Conservation (phyloP, 23 tunicate species). For the Corella eumyota region DNA sequence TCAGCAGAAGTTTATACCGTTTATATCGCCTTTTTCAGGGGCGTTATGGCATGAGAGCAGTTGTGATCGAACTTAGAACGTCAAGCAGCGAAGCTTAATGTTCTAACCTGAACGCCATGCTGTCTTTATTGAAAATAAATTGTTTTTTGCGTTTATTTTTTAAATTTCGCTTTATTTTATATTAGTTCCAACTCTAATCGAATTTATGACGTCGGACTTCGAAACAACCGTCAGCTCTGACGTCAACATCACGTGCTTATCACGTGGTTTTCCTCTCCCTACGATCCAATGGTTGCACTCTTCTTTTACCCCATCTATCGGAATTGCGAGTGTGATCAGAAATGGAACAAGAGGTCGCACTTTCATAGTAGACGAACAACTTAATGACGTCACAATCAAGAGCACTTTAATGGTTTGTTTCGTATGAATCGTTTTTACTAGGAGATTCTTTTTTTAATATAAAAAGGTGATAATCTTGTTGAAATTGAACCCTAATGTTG, state of each 20-base stretch:
- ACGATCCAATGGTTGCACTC: constrained; percentile 19
- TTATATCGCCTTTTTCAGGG: too few species aligned
- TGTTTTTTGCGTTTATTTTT: too few species aligned
- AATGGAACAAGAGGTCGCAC: constrained; percentile 32
- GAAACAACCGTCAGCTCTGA: constrained; percentile 9
- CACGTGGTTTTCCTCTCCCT: constrained; percentile 29
- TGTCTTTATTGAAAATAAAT: neutral
- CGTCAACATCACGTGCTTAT: constrained; percentile 32
- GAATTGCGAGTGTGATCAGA: constrained; percentile 7
- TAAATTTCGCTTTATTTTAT: neutral
- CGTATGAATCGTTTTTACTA: neutral
- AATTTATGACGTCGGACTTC: neutral
- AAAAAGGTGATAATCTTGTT: neutral
- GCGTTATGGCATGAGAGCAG: too few species aligned
- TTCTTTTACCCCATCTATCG: constrained; percentile 2
- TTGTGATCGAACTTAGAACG: too few species aligned
- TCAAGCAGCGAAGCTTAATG: too few species aligned
- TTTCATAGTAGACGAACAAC: neutral
- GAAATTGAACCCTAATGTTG: too few species aligned
- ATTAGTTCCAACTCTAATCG: constrained; percentile 19
- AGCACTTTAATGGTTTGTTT: constrained; percentile 45
- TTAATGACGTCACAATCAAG: neutral
- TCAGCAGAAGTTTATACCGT: too few species aligned
- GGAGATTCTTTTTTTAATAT: neutral
- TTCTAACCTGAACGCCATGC: too few species aligned